Conservation (phyloP, 2,888 invertebrate genomes). For the Polydrusus tereticollis region DNA sequence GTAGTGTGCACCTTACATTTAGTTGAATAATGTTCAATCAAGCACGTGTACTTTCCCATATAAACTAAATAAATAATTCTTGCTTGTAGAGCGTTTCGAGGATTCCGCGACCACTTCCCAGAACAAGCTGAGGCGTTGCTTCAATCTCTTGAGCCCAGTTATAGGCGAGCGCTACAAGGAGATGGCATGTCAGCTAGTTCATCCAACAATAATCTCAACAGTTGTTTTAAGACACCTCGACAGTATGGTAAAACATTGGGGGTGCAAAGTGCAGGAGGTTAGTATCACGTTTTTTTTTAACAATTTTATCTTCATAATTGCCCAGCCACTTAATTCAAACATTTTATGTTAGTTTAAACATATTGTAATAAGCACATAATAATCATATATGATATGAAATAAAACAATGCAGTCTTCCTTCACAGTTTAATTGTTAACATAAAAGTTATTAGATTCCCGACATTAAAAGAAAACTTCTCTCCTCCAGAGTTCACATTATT, state of each 20-base stretch:
- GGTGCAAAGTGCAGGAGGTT: slow-evolving; percentile 68
- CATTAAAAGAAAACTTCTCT: no score
- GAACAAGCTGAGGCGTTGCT: slow-evolving; percentile 89
- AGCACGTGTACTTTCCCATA: no score
- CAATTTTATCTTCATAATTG: not conserved
- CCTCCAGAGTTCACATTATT: no score
- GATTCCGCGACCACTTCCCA: slow-evolving; percentile 91
- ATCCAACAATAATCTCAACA: slow-evolving; percentile 69
- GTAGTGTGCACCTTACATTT: no score
- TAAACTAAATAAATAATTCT: not conserved
- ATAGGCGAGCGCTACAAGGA: slow-evolving; percentile 74
- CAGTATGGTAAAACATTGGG: slow-evolving; percentile 48
- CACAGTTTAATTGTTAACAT: no score
- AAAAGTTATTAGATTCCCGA: no score
- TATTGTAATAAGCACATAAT: no score
- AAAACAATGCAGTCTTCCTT: no score
- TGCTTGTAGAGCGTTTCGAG: slow-evolving; percentile 84
- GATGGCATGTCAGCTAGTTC: slow-evolving; percentile 72
- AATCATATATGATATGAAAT: no score
- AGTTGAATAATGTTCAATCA: no score
- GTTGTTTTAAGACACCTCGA: slow-evolving; percentile 39
- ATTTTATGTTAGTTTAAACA: no score
- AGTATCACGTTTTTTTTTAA: slow-evolving; percentile 1
- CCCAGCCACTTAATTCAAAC: no score
- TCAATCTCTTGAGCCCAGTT: slow-evolving; percentile 83